Evolutionary conservation across 2,113 vertebrate species (phyloP).

Genomic region (Centrocercus urophasianus): DNA sequence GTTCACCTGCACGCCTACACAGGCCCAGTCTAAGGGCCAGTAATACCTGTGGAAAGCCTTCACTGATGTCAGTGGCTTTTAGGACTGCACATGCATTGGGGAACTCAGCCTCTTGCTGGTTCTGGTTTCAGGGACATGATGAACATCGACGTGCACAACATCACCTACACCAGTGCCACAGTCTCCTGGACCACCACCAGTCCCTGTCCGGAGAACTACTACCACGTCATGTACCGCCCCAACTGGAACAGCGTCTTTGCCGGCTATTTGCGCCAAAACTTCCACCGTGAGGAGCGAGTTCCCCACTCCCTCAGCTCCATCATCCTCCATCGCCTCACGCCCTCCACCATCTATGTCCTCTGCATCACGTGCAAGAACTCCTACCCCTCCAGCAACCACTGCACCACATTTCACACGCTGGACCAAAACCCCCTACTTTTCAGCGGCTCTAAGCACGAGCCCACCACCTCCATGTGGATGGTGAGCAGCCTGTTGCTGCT

Average conservation of each 20-base stretch:
- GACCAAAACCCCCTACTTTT: slow-evolving; percentile 63
- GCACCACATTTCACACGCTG: slow-evolving; percentile 79
- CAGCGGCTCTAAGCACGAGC: slow-evolving; percentile 52
- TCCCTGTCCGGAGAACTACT: slow-evolving; percentile 79
- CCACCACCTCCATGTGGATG: slow-evolving; percentile 76
- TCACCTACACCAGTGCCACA: slow-evolving; percentile 73
- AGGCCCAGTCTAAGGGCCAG: neutral
- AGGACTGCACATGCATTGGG: fast-evolving
- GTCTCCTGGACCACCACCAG: slow-evolving; percentile 74
- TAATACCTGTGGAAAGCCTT: neutral
- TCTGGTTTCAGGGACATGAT: slow-evolving; percentile 73
- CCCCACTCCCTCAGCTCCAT: slow-evolving; percentile 73
- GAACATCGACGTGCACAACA: slow-evolving; percentile 79
- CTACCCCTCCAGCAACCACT: slow-evolving; percentile 75
- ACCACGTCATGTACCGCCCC: slow-evolving; percentile 78
- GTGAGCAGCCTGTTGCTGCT: slow-evolving; percentile 77
- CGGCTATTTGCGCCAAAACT: slow-evolving; percentile 72
- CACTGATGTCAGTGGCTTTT: neutral
- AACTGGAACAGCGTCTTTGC: slow-evolving; percentile 80
- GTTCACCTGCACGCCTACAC: neutral
- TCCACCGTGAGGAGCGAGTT: slow-evolving; percentile 77
- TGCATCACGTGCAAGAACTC: slow-evolving; percentile 78
- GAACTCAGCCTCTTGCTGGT: slow-evolving; percentile 26
- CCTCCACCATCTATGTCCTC: slow-evolving; percentile 78
- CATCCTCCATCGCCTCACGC: slow-evolving; percentile 65